phyloP scores from a whole-genome alignment of 2,113 vertebrate species.

The Reinhardtius hippoglossoides region DNA sequence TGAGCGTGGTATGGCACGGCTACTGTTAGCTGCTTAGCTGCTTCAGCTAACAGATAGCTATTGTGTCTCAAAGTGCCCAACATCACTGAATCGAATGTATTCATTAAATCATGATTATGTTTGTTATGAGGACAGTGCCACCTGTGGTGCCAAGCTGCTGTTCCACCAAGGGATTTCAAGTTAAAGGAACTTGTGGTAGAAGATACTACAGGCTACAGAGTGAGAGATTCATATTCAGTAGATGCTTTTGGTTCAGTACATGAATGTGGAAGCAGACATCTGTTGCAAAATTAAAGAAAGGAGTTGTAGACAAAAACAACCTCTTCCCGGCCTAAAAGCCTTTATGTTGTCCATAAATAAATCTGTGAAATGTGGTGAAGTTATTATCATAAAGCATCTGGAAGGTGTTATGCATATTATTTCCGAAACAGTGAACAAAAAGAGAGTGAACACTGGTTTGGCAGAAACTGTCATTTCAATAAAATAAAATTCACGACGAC shows the following conservation, averaged over 20 bases:
- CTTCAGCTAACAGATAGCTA: no score
- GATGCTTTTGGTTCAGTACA: slow-evolving; percentile 3
- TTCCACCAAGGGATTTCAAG: background rate
- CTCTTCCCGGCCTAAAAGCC: slow-evolving; percentile 18
- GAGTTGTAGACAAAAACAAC: background rate
- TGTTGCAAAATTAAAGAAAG: slow-evolving; percentile 8
- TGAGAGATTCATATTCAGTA: background rate
- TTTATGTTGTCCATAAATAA: slow-evolving; percentile 41
- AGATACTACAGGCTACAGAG: background rate
- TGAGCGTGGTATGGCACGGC: no score
- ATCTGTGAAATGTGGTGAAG: slow-evolving; percentile 28
- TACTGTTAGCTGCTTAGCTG: no score
- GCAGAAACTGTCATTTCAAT: slow-evolving; percentile 2
- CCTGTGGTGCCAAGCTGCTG: background rate
- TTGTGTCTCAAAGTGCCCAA: background rate
- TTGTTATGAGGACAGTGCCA: background rate
- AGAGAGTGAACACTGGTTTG: slow-evolving; percentile 8
- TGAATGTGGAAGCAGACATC: slow-evolving; percentile 22
- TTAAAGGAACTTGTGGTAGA: no score
- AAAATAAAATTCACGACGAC: slow-evolving; percentile 8
- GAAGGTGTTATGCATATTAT: slow-evolving; percentile 25
- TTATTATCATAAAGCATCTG: slow-evolving; percentile 35
- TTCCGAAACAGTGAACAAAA: slow-evolving; percentile 39
- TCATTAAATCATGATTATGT: background rate
- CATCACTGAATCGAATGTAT: background rate